Conservation (phyloP, 2,113 vertebrate genomes). For the Panthera uncia region DNA sequence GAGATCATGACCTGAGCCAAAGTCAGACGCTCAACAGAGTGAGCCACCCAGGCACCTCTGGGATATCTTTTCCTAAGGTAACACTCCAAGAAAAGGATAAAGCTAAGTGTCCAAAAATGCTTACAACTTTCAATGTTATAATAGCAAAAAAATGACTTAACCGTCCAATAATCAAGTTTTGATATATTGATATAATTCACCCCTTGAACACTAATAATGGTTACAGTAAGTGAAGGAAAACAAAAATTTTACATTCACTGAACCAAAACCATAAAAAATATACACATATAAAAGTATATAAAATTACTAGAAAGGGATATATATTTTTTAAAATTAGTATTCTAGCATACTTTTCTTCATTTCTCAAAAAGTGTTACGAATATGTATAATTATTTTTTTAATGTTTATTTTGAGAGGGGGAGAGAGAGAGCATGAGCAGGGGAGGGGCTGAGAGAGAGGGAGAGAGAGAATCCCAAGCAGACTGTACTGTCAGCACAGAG, state of each 20-base stretch:
- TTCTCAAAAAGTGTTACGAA: not conserved
- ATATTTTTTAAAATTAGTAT: not conserved
- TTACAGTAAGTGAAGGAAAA: not conserved
- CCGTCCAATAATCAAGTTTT: not conserved
- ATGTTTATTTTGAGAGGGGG: too few relatives aligned
- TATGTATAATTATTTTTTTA: not conserved
- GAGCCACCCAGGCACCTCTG: not conserved
- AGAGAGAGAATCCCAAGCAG: too few relatives aligned
- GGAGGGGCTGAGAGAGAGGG: too few relatives aligned
- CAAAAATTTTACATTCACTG: not conserved
- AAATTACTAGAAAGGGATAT: not conserved
- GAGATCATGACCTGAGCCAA: too few relatives aligned
- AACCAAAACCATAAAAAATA: conserved; percentile 23
- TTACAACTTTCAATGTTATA: not conserved
- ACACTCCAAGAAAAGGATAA: not conserved
- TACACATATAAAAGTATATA: not conserved
- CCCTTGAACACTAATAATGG: not conserved
- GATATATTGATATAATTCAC: not conserved
- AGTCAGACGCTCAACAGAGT: too few relatives aligned
- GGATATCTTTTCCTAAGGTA: not conserved
- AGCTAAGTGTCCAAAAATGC: not conserved
- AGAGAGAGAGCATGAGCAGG: too few relatives aligned
- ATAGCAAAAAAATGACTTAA: not conserved
- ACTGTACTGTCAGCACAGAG: too few relatives aligned
- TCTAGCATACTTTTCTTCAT: not conserved